A percentile compares a stretch with the other conserved stretches of the same genome.
Conservation (phyloP, 2,113 vertebrate species). For the Cinclus mexicanus region DNA sequence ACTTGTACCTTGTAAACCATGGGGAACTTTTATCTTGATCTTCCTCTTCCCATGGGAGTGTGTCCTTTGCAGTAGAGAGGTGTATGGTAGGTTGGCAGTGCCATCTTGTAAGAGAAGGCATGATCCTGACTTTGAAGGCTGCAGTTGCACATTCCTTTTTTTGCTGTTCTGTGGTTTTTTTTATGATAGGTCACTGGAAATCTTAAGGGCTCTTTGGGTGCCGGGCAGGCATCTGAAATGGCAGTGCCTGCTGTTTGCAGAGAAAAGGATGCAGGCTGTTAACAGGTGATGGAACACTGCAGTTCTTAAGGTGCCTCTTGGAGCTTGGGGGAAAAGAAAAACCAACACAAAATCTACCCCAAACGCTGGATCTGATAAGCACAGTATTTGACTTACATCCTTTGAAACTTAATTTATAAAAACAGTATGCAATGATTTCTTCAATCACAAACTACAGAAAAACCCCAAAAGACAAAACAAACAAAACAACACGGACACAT, state of each 20-base stretch:
- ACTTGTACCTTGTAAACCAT: not conserved
- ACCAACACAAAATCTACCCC: not conserved
- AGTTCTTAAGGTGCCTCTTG: not conserved
- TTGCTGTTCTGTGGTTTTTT: rapidly evolving
- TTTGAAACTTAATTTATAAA: not conserved
- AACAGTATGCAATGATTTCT: not conserved
- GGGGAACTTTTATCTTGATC: not conserved
- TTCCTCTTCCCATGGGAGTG: not conserved
- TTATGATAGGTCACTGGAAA: not conserved
- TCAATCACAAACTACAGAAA: not conserved
- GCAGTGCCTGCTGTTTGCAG: not conserved
- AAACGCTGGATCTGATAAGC: not conserved
- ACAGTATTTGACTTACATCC: not conserved
- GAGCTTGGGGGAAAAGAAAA: not conserved
- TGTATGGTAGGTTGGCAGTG: not conserved
- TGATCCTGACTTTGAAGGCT: not conserved
- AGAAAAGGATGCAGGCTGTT: not conserved
- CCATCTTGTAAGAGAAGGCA: not conserved
- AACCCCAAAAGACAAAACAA: not conserved
- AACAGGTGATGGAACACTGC: not conserved
- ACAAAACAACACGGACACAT: not conserved
- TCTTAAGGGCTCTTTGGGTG: not conserved
- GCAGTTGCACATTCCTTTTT: not conserved
- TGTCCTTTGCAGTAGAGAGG: not conserved
- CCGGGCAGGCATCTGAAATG: not conserved